Evolutionary conservation across 2,113 vertebrate genomes (phyloP).

Genomic region (Rhipidura dahli): DNA sequence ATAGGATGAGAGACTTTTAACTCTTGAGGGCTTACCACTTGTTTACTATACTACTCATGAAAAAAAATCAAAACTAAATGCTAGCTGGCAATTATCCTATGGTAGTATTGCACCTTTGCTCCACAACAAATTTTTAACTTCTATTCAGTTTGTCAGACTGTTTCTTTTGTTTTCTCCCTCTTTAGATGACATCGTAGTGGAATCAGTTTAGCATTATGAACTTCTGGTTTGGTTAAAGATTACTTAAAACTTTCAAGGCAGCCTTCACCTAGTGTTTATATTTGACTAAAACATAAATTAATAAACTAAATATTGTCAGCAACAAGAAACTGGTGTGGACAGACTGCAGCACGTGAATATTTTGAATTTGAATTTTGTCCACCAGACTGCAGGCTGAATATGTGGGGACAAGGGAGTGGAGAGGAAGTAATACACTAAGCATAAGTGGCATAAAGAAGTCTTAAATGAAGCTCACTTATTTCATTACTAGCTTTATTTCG

Average conservation of each 20-base stretch:
- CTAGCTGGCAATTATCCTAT: neutral
- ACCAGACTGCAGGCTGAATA: neutral
- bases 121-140: neutral
- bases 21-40: neutral
- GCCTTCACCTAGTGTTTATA: neutral
- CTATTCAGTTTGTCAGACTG: neutral
- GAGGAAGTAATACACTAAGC: neutral
- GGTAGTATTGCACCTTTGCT: neutral
- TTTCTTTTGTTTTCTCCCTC: neutral
- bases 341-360: neutral
- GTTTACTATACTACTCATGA: neutral
- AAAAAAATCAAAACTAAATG: neutral
- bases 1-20: neutral
- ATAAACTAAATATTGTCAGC: neutral
- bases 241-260: neutral
- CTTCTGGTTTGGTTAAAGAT: neutral
- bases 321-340: neutral
- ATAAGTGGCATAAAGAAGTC: neutral
- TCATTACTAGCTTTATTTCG: neutral
- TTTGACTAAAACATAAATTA: neutral
- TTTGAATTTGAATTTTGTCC: neutral
- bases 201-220: neutral
- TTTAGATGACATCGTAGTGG: neutral
- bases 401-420: neutral
- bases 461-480: neutral